Conservation (phyloP, 2,888 invertebrate species). For the Cryptophagus acutangulus region DNA sequence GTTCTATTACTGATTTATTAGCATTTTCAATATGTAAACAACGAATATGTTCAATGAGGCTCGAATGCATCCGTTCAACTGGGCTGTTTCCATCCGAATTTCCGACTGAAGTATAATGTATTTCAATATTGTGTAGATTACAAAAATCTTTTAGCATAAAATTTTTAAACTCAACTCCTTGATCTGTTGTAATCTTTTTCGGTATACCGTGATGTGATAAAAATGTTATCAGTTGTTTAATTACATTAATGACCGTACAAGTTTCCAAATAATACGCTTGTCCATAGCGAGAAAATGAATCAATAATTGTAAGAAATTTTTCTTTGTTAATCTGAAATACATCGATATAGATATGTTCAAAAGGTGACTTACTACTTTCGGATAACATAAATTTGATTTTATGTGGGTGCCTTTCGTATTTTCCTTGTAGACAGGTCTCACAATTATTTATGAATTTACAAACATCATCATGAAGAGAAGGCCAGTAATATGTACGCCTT, state of each 20-base stretch:
- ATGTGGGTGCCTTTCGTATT: background rate
- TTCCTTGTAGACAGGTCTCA: background rate
- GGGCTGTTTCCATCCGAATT: background rate
- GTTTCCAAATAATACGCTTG: background rate
- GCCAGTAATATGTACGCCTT: too few species aligned
- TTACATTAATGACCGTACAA: background rate
- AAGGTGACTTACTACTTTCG: background rate
- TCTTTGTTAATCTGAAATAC: background rate
- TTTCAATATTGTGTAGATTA: conserved; percentile 2
- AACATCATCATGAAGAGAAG: too few species aligned
- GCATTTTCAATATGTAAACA: background rate
- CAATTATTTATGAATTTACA: too few species aligned
- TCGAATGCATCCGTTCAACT: conserved; percentile 4
- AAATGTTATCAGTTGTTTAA: background rate
- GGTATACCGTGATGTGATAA: background rate
- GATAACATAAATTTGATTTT: background rate
- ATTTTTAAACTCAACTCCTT: conserved; percentile 3
- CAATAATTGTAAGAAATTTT: conserved; percentile 5
- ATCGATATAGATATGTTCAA: conserved; percentile 2
- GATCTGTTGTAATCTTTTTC: background rate
- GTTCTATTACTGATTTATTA: background rate
- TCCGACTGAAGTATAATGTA: conserved; percentile 1
- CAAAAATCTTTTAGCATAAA: background rate
- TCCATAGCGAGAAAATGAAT: background rate
- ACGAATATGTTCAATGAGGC: background rate